phyloP scores from a whole-genome alignment of 2,888 invertebrate species.

The Erebia ligea region DNA sequence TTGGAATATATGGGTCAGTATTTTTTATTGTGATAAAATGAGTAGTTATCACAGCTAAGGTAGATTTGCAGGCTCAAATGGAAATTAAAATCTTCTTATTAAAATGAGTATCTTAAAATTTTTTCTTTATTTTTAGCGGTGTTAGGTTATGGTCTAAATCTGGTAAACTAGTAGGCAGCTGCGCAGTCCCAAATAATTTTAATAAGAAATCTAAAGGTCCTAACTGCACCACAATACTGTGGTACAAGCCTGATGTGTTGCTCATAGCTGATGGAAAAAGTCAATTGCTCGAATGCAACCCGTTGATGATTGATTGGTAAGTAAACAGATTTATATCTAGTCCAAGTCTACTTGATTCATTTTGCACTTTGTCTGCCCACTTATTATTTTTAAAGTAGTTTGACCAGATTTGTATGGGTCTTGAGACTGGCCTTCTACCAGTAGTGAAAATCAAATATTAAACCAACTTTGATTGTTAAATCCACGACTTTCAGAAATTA shows the following conservation, averaged over 20 bases:
- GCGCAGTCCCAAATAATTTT: conserved; percentile 44
- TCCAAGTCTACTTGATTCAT: not conserved
- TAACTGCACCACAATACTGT: conserved; percentile 80
- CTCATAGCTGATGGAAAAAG: conserved; percentile 83
- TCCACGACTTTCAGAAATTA: no score
- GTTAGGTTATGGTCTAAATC: conserved; percentile 86
- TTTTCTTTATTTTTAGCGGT: conserved; percentile 60
- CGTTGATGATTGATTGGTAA: conserved; percentile 72
- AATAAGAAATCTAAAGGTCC: conserved; percentile 51
- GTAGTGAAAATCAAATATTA: no score
- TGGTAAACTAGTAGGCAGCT: conserved; percentile 75
- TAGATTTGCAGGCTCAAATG: no score
- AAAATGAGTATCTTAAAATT: not conserved
- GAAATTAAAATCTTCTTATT: no score
- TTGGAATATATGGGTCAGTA: conserved; percentile 85
- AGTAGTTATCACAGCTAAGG: no score
- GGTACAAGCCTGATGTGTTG: conserved; percentile 83
- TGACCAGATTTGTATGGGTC: no score
- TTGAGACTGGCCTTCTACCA: no score
- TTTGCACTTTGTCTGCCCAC: not conserved
- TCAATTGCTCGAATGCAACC: conserved; percentile 85
- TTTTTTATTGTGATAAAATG: not conserved
- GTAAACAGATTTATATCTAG: not conserved
- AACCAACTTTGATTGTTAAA: no score
- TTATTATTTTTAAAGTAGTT: no score